A percentile compares a stretch with the other conserved stretches of the same genome.
These are phyloP conservation scores for Manis pentadactyla DNA, from an alignment of 2,797 vertebrate genomes.

Conservation along the genomic window DNA sequence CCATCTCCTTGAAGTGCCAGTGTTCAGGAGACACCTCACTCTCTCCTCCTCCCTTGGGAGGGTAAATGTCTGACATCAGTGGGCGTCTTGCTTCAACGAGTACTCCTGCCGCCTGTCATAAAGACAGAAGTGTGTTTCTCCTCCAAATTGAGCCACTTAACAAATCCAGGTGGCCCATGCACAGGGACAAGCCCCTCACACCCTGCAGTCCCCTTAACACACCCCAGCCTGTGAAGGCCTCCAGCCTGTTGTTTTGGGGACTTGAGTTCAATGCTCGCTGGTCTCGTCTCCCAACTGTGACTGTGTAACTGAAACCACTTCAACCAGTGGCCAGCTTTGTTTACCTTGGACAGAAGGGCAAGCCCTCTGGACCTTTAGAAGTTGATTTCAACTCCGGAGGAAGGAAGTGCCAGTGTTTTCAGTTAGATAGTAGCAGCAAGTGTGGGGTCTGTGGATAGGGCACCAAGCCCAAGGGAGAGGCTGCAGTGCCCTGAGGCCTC, in stretches of 20 bases:
- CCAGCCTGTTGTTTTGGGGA: not conserved
- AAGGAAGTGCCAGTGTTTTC: not conserved
- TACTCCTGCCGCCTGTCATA: not conserved
- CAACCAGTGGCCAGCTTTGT: not conserved
- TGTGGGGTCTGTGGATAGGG: not conserved
- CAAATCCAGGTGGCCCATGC: not conserved
- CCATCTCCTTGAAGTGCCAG: not conserved
- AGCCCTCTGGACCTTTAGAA: not conserved
- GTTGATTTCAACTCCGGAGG: not conserved
- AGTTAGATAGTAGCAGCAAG: rapidly evolving
- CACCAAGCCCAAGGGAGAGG: not conserved
- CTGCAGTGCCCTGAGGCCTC: rapidly evolving
- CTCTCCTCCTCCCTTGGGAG: not conserved
- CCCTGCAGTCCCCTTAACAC: rapidly evolving
- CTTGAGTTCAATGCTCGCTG: not conserved
- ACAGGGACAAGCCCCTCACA: rapidly evolving
- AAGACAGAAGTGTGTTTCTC: not conserved
- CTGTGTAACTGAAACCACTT: too few species aligned
- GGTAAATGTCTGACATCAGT: not conserved
- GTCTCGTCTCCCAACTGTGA: not conserved
- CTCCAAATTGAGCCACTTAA: too few species aligned
- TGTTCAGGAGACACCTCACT: not conserved
- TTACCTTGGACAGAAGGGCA: not conserved
- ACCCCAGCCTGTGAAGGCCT: not conserved
- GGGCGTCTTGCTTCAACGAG: rapidly evolving